Evolutionary conservation across 2,888 invertebrate species (phyloP), one percentile per base, ranked within the genome.

Genomic region (Neocrepidodera transversa): DNA sequence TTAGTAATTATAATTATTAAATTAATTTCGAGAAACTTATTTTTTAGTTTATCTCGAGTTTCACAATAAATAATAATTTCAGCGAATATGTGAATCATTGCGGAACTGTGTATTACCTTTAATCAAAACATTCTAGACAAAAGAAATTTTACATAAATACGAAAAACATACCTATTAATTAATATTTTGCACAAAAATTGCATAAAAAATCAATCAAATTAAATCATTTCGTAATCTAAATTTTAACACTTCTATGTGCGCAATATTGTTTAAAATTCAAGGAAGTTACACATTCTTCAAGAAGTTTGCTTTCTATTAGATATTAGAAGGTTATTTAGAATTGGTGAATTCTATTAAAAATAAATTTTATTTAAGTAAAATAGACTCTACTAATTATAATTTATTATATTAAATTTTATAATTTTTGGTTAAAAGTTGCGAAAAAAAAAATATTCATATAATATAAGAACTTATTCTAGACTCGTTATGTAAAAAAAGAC

Each of bases 191-290:
- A 17, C n/a, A n/a, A n/a, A n/a, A n/a, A n/a, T n/a, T n/a, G n/a
- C n/a, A n/a, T n/a, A n/a, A n/a, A 38, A 38, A 38, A 11, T 10
- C 16, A 4, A 38, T 38, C 4, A 14, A 36, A 36, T 36, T 45
- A 45, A 23, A n/a, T 28, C 11, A 28, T 45, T 45, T 45, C 26
- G 45, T 11, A 45, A 45, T 26, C 16, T 6, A 8, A 16, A 26
- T 20, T 45, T 45, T 38, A 38, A 38, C 17, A 4, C 38, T 16
- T 38, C 17, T 1, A 7, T 16, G 23, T 42, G 8, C 16, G 42
- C 20, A 20, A 42, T 11, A 18, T 8, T 7, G 13, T n/a, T 45
- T n/a, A 45, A 45, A 45, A 45, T 26, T 16, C 45, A 45, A 45
- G 45, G 28, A 45, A 45, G 26, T 45, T 45, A 14, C 26, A 26